Percentiles rank a stretch among this genome's conserved stretches.
These are phyloP conservation scores for Heliconius melpomene DNA, from an alignment of 1,140 invertebrate species.

Conservation along the genomic window DNA sequence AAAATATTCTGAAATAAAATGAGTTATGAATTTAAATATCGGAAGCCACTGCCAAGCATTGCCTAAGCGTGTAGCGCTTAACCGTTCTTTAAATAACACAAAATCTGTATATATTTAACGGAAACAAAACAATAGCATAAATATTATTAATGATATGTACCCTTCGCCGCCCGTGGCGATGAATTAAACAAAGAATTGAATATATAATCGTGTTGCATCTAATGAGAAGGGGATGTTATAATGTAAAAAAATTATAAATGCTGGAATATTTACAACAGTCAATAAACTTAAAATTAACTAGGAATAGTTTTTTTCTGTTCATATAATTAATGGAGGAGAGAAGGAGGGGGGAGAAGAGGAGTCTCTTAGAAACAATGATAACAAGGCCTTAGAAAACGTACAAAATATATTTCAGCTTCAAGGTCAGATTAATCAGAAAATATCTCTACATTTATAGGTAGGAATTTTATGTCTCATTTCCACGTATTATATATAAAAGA, in stretches of 20 bases:
- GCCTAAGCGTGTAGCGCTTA: neutral
- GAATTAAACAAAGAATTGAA: constrained; percentile 73
- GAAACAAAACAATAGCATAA: constrained; percentile 61
- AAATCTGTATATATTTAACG: constrained; percentile 38
- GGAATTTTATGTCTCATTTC: neutral
- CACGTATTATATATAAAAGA: neutral
- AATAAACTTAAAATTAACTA: neutral
- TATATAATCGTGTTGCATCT: constrained; percentile 67
- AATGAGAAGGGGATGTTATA: constrained; percentile 51
- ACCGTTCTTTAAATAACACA: constrained; percentile 11
- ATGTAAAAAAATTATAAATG: constrained; percentile 26
- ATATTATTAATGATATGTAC: constrained; percentile 69
- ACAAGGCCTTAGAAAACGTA: neutral
- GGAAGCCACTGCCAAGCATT: neutral
- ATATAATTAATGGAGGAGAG: neutral
- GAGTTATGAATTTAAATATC: constrained; percentile 3
- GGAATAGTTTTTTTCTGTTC: neutral
- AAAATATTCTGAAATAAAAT: neutral
- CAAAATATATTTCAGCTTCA: neutral
- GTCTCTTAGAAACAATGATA: neutral
- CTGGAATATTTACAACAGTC: constrained; percentile 18
- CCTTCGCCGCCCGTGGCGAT: constrained; percentile 55
- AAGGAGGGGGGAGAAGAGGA: neutral
- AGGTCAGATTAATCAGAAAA: constrained; percentile 2
- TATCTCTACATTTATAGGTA: neutral